Evolutionary conservation across 1,140 invertebrate genomes (phyloP).

Genomic region (Sitophilus oryzae): DNA sequence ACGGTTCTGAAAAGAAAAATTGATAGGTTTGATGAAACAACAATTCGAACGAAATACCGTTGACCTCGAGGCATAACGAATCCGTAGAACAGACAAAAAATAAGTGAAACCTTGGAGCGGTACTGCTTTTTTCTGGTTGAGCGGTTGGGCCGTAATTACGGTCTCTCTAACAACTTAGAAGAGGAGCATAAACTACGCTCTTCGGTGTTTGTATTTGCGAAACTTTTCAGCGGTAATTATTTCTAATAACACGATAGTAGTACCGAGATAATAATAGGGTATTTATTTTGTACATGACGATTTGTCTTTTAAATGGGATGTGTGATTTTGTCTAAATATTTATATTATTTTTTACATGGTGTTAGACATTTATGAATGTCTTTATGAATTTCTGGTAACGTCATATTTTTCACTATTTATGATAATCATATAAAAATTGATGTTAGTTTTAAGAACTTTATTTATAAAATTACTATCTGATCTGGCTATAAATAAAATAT

Average conservation of each 20-base stretch:
- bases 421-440: too few species aligned
- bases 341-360: too few species aligned
- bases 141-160: not conserved
- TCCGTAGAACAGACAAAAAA: not conserved
- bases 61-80: not conserved
- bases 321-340: too few species aligned
- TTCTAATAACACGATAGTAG: not conserved
- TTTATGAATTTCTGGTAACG: too few species aligned
- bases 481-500: too few species aligned
- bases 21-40: not conserved
- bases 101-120: not conserved
- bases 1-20: not conserved
- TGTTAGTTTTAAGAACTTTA: too few species aligned
- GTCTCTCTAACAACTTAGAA: not conserved
- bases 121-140: not conserved
- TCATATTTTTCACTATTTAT: too few species aligned
- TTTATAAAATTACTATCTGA: too few species aligned
- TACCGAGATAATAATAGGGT: too few species aligned
- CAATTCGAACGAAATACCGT: not conserved
- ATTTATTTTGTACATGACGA: too few species aligned
- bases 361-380: too few species aligned
- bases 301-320: too few species aligned
- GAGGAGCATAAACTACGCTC: not conserved
- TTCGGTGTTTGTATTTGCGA: not conserved
- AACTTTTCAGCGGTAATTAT: not conserved